Base-by-base conservation (phyloP, 2,888 invertebrate genomes). In the Electrophaes corylata region DNA sequence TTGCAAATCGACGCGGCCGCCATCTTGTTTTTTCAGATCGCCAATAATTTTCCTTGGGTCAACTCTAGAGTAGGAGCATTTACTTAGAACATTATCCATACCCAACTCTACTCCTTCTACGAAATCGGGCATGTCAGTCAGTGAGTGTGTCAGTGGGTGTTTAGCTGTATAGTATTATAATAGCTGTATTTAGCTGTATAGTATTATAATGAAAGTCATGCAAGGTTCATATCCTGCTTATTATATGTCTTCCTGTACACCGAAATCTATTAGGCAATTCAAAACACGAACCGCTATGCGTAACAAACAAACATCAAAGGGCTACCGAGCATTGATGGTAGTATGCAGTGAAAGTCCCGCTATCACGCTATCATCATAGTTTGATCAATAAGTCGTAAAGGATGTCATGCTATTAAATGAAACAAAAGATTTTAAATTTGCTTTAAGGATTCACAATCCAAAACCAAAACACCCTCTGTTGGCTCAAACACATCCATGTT, bases 251-350 rank as follows among this genome's bases (percentile, higher is more conserved):
- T 60, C 60, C 60, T 55, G 54, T 47, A 14, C 26, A 43, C 47
- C 33, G 5, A 23, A 40, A 48, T 40, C 31, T 26, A 50, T 31
- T 31, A 33, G 20, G 39, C 47, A 31, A 60, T 60, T 60, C 60
- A 19, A 43, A 47, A 31, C 60, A 60, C 55, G 60, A 35, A 40
- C 31, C n/a, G 39, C 26, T 29, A 47, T 18, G 26, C 43, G 47
- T 33, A 31, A 44, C 47, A n/a, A 29, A 39, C 49, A n/a, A 29
- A 39, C 49, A 51, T 55, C 55, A 60, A 55, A 60, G 43, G 43
- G 43, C 29, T 10, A 47, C 49, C 47, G 41, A 23, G 50, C 49
- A 16, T 37, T 3, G 16, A 39, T 18, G 10, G 26, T 10, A 16
- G 37, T 43, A 43, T 6, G 12, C 20, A 44, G 37, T 33, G 40